Evolutionary conservation across 2,797 vertebrate genomes (phyloP).

Genomic region (Myotis findleyi): DNA sequence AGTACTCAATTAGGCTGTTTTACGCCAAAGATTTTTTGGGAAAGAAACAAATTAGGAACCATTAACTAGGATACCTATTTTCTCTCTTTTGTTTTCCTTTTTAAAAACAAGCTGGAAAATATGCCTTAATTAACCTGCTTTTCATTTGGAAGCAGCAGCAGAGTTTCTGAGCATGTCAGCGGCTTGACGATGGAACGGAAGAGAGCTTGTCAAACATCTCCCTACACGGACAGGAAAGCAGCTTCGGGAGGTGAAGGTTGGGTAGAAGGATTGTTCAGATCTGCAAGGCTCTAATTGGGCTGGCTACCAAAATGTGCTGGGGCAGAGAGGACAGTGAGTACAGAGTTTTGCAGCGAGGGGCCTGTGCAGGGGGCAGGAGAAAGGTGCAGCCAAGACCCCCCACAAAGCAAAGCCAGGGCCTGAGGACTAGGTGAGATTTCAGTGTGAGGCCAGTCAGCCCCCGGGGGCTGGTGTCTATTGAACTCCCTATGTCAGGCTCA

Average conservation of each 20-base stretch:
- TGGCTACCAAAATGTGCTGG: slow-evolving; percentile 58
- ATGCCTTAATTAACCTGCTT: slow-evolving; percentile 84
- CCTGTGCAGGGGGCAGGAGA: neutral
- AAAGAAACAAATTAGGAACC: slow-evolving; percentile 74
- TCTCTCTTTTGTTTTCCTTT: slow-evolving; percentile 76
- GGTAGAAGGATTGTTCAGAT: neutral
- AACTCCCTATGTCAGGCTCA: neutral
- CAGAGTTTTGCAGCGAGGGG: slow-evolving; percentile 70
- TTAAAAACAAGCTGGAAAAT: slow-evolving; percentile 78
- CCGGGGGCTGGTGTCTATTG: rapidly evolving
- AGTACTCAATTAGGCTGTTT: slow-evolving; percentile 56
- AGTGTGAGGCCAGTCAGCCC: neutral
- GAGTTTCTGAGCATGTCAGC: slow-evolving; percentile 75
- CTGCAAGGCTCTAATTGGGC: slow-evolving; percentile 80
- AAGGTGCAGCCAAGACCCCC: neutral
- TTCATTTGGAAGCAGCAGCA: slow-evolving; percentile 76
- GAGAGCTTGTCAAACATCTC: slow-evolving; percentile 69
- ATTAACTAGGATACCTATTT: slow-evolving; percentile 68
- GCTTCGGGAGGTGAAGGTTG: slow-evolving; percentile 75
- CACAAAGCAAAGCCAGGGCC: rapidly evolving
- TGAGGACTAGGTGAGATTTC: neutral
- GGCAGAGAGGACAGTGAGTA: slow-evolving; percentile 50
- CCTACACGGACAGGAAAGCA: slow-evolving; percentile 51
- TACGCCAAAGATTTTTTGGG: neutral
- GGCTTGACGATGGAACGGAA: slow-evolving; percentile 74